Evolutionary conservation across 2,113 vertebrate genomes (phyloP), one percentile per base, ranked within the genome.

Genomic region (Tenrec ecaudatus): DNA sequence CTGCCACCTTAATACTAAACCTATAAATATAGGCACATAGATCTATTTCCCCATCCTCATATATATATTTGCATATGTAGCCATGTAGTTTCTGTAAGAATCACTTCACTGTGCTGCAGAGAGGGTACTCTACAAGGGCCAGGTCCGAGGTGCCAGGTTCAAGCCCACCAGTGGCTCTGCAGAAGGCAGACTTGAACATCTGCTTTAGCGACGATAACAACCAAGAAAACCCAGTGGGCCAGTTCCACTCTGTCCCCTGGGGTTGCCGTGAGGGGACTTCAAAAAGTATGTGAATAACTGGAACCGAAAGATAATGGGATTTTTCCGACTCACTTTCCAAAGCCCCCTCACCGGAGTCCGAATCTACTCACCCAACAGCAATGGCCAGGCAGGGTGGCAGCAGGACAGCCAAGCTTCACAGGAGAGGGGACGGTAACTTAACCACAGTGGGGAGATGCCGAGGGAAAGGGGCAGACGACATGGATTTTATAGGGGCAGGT

Each of bases 11-110:
- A n/a, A n/a, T n/a, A n/a, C n/a, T n/a, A n/a, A n/a, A n/a, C n/a
- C n/a, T n/a, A n/a, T n/a, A n/a, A n/a, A n/a, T n/a, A n/a, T n/a
- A n/a, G n/a, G n/a, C n/a, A n/a, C n/a, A n/a, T n/a, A n/a, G n/a
- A n/a, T n/a, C n/a, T n/a, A n/a, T n/a, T n/a, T n/a, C n/a, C n/a
- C n/a, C n/a, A n/a, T n/a, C n/a, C n/a, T n/a, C n/a, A n/a, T n/a
- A n/a, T n/a, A n/a, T n/a, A n/a, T n/a, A n/a, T n/a, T n/a, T n/a
- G n/a, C n/a, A 87, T 47, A 23, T 23, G 23, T 84, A 75, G 58
- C 58, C 69, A 69, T 17, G 31, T 85, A 19, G 43, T 80, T 79
- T 86, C 77, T 85, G 60, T 47, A 86, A 75, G 75, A 57, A 93
- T 69, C 29, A 58, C 66, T 73, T 82, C 58, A 73, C 53, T 93